These are phyloP conservation scores for human DNA, from an alignment of 2,113 vertebrate genomes.

Conservation along the genomic window DNA sequence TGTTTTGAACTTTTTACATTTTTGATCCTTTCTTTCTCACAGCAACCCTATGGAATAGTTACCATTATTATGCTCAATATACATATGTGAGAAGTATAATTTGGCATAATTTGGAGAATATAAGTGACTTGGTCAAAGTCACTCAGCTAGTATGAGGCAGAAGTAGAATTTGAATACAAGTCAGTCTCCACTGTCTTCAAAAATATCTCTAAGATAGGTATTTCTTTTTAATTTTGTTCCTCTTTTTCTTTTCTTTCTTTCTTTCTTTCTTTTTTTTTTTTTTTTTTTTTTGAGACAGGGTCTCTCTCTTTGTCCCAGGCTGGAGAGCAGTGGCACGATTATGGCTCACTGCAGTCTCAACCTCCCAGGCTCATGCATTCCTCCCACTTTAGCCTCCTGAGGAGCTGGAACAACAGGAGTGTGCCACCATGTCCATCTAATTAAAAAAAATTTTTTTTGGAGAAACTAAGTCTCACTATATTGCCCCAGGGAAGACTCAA, in stretches of 20 bases:
- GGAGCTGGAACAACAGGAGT: too few species aligned
- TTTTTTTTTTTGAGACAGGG: too few species aligned
- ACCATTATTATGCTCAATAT: neutral
- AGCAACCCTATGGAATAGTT: neutral
- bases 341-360: too few species aligned
- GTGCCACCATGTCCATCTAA: too few species aligned
- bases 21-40: neutral
- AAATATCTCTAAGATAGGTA: neutral
- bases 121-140: neutral
- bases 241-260: too few species aligned
- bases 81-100: neutral
- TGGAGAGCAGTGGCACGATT: too few species aligned
- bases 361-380: too few species aligned
- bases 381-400: too few species aligned
- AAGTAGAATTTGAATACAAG: neutral
- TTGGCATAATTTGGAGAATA: neutral
- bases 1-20: neutral
- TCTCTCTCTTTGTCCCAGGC: too few species aligned
- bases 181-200: neutral
- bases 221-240: neutral
- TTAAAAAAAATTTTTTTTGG: too few species aligned
- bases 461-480: too few species aligned
- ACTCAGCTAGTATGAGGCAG: neutral
- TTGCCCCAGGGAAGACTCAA: too few species aligned
- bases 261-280: rapidly evolving